These are phyloP conservation scores for Myrmecophaga tridactyla DNA, from an alignment of 2,113 vertebrate species.

Conservation along the genomic window DNA sequence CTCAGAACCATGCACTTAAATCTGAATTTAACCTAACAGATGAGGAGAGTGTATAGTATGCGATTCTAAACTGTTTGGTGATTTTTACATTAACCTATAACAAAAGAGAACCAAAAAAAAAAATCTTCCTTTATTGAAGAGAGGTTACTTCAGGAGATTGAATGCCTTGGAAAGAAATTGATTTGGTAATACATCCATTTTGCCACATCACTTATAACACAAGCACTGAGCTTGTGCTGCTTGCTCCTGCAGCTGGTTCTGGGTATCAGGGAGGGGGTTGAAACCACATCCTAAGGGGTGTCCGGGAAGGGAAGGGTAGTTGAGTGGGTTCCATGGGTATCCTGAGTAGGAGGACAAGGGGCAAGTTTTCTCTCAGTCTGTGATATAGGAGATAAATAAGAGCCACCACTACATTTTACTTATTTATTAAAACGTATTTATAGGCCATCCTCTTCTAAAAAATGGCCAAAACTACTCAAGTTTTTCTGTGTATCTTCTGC, in stretches of 20 bases:
- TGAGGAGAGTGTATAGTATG: not conserved
- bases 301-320: not conserved
- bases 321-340: not conserved
- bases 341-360: not conserved
- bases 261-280: not conserved
- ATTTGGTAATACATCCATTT: not conserved
- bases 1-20: not conserved
- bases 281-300: not conserved
- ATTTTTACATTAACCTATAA: not conserved
- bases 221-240: not conserved
- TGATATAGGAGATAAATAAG: not conserved
- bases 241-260: not conserved
- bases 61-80: not conserved
- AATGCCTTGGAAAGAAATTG: not conserved
- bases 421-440: conserved; percentile 37
- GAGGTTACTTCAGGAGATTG: conserved; percentile 32
- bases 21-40: not conserved
- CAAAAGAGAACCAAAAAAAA: conserved; percentile 19
- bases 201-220: conserved; percentile 24
- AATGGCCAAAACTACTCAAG: not conserved
- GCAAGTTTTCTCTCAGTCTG: not conserved
- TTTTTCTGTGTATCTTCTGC: not conserved
- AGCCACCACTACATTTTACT: not conserved
- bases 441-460: not conserved
- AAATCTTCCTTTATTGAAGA: conserved; percentile 12